Conservation (phyloP, 2,113 vertebrate species). For the Pimephales promelas region DNA sequence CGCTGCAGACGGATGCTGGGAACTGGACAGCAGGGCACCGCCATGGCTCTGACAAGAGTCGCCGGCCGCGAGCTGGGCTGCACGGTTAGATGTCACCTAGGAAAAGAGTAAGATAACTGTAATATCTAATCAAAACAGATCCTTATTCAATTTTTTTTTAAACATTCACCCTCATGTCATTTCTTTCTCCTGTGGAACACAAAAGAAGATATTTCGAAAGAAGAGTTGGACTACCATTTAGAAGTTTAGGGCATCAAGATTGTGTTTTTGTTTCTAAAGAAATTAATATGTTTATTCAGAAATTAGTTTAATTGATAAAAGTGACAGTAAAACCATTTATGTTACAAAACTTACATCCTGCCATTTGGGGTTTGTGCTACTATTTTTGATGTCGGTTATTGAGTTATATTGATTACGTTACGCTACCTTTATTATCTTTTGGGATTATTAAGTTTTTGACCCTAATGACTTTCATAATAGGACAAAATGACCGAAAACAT, state of each 20-base stretch:
- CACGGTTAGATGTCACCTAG: conserved; percentile 85
- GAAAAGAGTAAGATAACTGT: background rate
- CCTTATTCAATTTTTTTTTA: no score
- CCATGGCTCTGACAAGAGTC: conserved; percentile 79
- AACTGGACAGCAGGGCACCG: conserved; percentile 79
- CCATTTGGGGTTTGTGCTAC: background rate
- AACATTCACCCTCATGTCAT: no score
- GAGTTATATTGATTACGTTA: no score
- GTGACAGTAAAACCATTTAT: no score
- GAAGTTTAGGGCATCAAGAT: no score
- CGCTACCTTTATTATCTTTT: background rate
- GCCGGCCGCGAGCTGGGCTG: conserved; percentile 79
- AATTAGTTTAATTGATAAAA: no score
- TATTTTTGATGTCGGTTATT: background rate
- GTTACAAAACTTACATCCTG: background rate
- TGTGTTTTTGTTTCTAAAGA: no score
- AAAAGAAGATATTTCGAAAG: no score
- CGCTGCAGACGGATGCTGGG: conserved; percentile 68
- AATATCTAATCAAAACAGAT: background rate
- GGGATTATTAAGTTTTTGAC: background rate
- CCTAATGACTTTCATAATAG: background rate
- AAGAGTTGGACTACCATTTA: no score
- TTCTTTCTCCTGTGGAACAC: no score
- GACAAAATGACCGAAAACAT: background rate
- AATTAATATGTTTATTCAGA: no score